Conservation (phyloP, 2,888 invertebrate species). For the Agelastica alni region DNA sequence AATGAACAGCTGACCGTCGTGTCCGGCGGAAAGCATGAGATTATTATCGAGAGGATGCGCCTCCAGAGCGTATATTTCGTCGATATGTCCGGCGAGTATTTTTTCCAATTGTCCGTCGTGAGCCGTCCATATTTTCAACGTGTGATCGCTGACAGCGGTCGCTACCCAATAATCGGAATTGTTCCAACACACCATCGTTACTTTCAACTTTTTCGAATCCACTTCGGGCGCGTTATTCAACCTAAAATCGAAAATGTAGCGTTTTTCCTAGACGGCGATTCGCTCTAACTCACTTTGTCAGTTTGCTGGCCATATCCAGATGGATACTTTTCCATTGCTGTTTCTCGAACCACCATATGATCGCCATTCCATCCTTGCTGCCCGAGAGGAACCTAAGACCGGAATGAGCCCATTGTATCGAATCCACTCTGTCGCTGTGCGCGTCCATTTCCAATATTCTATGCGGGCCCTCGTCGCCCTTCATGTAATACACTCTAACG, state of each 20-base stretch:
- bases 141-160: conserved; percentile 88
- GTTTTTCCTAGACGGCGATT: no score
- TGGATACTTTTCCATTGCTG: conserved; percentile 85
- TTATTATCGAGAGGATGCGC: conserved; percentile 84
- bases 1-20: conserved; percentile 89
- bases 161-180: conserved; percentile 83
- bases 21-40: conserved; percentile 90
- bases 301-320: conserved; percentile 70
- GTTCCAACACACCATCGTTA: conserved; percentile 98
- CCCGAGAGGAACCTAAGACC: conserved; percentile 91
- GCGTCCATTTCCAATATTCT: conserved; percentile 75
- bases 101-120: conserved; percentile 67
- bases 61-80: conserved; percentile 93
- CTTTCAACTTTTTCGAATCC: conserved; percentile 68
- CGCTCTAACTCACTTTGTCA: conserved; percentile 53
- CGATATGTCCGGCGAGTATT: conserved; percentile 79
- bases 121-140: conserved; percentile 82
- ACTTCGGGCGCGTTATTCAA: conserved; percentile 32
- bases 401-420: conserved; percentile 91
- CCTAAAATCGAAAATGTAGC: conserved; percentile 27
- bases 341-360: conserved; percentile 89
- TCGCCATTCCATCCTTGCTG: conserved; percentile 92
- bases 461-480: conserved; percentile 76
- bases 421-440: conserved; percentile 93
- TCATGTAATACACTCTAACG: conserved; percentile 87